Base-by-base conservation (phyloP, 2,888 invertebrate genomes). In the Halictus ligatus region DNA sequence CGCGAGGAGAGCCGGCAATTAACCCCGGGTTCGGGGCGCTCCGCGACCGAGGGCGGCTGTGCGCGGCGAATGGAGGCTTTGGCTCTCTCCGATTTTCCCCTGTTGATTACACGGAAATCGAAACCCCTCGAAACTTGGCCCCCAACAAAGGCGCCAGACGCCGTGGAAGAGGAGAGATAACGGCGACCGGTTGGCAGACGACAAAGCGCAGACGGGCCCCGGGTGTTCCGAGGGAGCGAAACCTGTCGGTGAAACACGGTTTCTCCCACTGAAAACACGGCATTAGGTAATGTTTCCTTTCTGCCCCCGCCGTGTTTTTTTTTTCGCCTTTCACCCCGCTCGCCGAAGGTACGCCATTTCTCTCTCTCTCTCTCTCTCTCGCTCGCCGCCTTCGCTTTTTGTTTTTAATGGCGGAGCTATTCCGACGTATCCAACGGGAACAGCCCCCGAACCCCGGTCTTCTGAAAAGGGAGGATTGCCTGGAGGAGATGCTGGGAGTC, bases 221-320 rank as follows among this genome's bases (percentile, higher is more conserved):
- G 72, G 73, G 48, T 48, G 73, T 25, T 48, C 18, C 25, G 29
- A 21, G 73, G 46, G 46, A 54, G 72, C 29, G 54, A 50, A 43
- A 35, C 12, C 13, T 35, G 58, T 3, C 46, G 77, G 21, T 83
- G 67, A 54, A 54, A 54, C 54, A 54, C 54, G 54, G 54, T 78
- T 74, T 84, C 78, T 84, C 64, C 18, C 84, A 54, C 79, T 85
- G 90, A 90, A 90, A 90, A 90, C 86, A 83, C 85, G 77, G 81
- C 87, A 80, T 88, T 88, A 88, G 89, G 83, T 90, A 89, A 86
- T 88, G 85, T 89, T 86, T 82, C 89, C 86, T 81, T 84, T 81
- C 87, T 72, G 58, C 71, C 35, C 67, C n/a, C 35, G 21, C 12
- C 40, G 40, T 35, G n/a, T n/a, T n/a, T 35, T 35, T 25, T 67